A percentile compares a stretch with the other conserved stretches of the same genome.
These are phyloP conservation scores for Xyrichtys novacula DNA, from an alignment of 2,797 vertebrate genomes.

Conservation along the genomic window DNA sequence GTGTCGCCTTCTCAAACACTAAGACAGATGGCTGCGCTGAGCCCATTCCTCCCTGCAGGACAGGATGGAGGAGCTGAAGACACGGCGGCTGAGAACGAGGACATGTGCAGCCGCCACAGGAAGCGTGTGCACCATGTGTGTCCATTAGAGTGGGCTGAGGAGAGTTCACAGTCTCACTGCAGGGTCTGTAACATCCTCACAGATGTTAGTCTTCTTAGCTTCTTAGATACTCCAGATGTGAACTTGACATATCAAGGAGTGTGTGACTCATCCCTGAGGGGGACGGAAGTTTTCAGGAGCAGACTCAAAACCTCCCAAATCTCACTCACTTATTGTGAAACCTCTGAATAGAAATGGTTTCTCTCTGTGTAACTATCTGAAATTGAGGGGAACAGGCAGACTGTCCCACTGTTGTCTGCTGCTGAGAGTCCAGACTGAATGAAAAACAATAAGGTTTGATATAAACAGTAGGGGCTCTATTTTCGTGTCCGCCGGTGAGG, in stretches of 20 bases:
- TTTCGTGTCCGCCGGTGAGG: too few species aligned
- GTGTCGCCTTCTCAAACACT: conserved; percentile 49
- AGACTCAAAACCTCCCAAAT: conserved; percentile 18
- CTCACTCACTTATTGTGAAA: conserved; percentile 22
- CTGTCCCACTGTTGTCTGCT: background rate
- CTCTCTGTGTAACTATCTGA: conserved; percentile 35
- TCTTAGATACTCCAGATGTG: conserved; percentile 32
- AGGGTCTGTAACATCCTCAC: conserved; percentile 16
- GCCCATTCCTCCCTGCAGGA: conserved; percentile 46
- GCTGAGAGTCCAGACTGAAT: background rate
- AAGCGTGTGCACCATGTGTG: conserved; percentile 19
- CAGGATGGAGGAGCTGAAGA: conserved; percentile 47
- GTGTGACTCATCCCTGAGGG: conserved; percentile 48
- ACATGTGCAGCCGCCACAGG: conserved; percentile 18
- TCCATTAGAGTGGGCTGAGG: conserved; percentile 28
- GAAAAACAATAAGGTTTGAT: background rate
- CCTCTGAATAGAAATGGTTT: conserved; percentile 39
- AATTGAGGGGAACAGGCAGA: conserved; percentile 10
- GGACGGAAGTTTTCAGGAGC: conserved; percentile 24
- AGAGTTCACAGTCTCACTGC: conserved; percentile 23
- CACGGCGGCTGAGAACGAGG: conserved; percentile 36
- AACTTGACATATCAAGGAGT: conserved; percentile 52
- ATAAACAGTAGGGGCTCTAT: too few species aligned
- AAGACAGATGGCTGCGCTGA: conserved; percentile 62
- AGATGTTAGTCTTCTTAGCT: conserved; percentile 25